Conservation (phyloP, 2,888 invertebrate genomes). For the Xestia xanthographa region DNA sequence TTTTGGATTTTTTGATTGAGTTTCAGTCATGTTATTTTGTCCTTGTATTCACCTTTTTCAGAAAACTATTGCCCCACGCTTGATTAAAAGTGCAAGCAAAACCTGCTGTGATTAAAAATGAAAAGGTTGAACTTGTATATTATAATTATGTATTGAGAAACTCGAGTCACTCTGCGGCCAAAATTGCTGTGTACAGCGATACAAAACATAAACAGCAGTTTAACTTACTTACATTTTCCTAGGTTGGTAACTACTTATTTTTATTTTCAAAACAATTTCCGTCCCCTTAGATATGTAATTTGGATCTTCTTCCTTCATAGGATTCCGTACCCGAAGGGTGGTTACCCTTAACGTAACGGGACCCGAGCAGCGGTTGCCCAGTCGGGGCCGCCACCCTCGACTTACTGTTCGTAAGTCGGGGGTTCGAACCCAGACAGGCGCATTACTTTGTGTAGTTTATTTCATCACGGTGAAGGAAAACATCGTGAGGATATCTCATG, state of each 20-base stretch:
- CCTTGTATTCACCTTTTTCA: conserved; percentile 36
- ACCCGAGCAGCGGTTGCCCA: no score
- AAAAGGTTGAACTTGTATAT: conserved; percentile 26
- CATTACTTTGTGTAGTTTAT: no score
- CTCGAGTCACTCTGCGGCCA: conserved; percentile 4
- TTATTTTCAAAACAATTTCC: neutral
- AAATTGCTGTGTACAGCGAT: conserved; percentile 2
- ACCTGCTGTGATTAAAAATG: conserved; percentile 38
- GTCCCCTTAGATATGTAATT: no score
- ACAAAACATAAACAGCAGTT: conserved; percentile 16
- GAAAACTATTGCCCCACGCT: conserved; percentile 34
- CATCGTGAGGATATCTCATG: no score
- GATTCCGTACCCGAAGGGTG: no score
- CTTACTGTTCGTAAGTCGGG: no score
- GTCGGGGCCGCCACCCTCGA: no score
- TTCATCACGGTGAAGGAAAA: no score
- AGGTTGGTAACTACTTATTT: neutral
- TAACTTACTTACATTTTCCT: neutral
- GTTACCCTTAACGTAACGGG: no score
- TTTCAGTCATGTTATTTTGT: conserved; percentile 1
- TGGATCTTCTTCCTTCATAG: no score
- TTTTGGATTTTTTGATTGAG: no score
- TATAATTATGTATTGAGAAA: conserved; percentile 43
- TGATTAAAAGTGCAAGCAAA: conserved; percentile 29
- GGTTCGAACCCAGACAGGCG: no score